Conservation (phyloP, 2,113 vertebrate species). For the Piaya cayana region DNA sequence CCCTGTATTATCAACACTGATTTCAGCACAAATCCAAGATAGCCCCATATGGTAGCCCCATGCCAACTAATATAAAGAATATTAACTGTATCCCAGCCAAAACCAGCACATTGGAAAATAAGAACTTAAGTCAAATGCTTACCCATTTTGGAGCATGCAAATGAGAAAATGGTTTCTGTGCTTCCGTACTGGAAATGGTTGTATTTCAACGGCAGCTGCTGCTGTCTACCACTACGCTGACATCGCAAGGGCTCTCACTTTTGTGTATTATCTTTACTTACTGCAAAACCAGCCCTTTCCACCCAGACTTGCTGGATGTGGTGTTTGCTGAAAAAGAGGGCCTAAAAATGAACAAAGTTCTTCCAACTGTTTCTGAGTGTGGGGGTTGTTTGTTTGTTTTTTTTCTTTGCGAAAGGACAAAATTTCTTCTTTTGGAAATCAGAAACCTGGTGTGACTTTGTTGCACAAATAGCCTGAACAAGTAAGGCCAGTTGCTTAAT, state of each 20-base stretch:
- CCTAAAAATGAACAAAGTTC: background rate
- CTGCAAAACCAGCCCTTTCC: background rate
- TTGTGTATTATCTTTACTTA: background rate
- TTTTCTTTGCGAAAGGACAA: background rate
- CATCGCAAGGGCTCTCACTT: background rate
- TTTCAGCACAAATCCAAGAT: too few relatives aligned
- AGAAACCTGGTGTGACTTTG: background rate
- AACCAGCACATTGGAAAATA: background rate
- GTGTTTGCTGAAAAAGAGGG: background rate
- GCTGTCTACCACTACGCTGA: background rate
- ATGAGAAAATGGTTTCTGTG: background rate
- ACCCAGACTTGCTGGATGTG: background rate
- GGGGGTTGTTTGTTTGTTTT: too few relatives aligned
- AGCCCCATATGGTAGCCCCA: too few relatives aligned
- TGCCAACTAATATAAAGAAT: too few relatives aligned
- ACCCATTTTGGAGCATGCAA: background rate
- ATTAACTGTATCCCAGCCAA: too few relatives aligned
- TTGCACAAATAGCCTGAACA: background rate
- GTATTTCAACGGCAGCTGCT: background rate
- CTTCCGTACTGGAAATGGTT: constrained; percentile 4
- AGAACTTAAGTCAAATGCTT: background rate
- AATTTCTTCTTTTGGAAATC: background rate
- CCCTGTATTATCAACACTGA: too few relatives aligned
- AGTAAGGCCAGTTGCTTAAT: background rate
- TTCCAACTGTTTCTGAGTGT: background rate